Evolutionary conservation across 1,140 invertebrate species (phyloP).

Genomic region (Heliconius congener): DNA sequence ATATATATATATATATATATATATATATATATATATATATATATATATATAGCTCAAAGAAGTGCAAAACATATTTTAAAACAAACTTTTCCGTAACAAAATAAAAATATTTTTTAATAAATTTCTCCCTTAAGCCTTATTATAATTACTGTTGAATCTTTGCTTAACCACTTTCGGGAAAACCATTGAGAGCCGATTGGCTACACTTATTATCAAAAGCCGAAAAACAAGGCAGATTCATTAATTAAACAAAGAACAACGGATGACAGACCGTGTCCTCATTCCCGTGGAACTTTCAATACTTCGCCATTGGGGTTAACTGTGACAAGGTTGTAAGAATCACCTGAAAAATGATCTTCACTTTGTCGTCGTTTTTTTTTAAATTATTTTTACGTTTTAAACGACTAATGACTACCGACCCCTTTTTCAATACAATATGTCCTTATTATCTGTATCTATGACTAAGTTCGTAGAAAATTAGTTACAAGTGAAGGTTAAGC

Average conservation of each 20-base stretch:
- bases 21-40: no score
- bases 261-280: conserved; percentile 53
- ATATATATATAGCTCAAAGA: no score
- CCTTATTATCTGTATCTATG: conserved; percentile 19
- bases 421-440: conserved; percentile 10
- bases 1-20: no score
- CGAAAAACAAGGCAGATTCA: conserved; percentile 47
- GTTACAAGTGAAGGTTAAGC: conserved; percentile 65
- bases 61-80: neutral
- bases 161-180: conserved; percentile 15
- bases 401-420: conserved; percentile 28
- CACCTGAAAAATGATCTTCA: conserved; percentile 64
- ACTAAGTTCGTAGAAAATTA: conserved; percentile 43
- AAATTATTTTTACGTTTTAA: conserved; percentile 21
- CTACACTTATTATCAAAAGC: conserved; percentile 38
- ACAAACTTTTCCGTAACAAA: neutral
- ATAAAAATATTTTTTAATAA: neutral
- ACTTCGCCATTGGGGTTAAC: conserved; percentile 62
- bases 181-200: conserved; percentile 33
- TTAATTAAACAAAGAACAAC: conserved; percentile 61
- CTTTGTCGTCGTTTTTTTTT: conserved; percentile 30
- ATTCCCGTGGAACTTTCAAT: conserved; percentile 73
- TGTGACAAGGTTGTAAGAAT: conserved; percentile 73
- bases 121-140: conserved; percentile 20
- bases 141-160: conserved; percentile 24